Percentiles rank a stretch among this genome's conserved stretches.
Evolutionary conservation across 2,888 invertebrate species (phyloP).

Genomic region (Plagodis dolabraria): DNA sequence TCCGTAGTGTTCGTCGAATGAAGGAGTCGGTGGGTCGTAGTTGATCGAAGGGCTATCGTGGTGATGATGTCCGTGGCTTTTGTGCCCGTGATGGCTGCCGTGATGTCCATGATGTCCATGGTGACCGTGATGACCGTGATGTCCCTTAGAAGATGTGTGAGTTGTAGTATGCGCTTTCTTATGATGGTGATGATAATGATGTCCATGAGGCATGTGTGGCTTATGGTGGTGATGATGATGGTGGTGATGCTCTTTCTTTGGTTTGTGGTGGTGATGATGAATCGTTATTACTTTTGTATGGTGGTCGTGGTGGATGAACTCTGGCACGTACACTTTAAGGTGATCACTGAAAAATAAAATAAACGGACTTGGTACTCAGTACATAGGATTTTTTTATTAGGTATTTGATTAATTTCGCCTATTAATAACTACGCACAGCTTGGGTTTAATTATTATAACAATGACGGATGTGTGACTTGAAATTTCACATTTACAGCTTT

Average conservation of each 20-base stretch:
- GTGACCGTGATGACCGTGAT: conserved; percentile 49
- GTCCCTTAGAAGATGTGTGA: conserved; percentile 59
- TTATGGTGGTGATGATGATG: conserved; percentile 64
- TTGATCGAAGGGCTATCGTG: conserved; percentile 54
- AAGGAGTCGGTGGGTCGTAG: conserved; percentile 55
- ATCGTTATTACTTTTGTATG: conserved; percentile 86
- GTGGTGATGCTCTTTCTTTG: conserved; percentile 77
- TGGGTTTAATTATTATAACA: not conserved
- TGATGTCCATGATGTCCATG: conserved; percentile 46
- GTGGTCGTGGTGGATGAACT: conserved; percentile 84
- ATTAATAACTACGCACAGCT: conserved; percentile 1
- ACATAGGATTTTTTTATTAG: not conserved
- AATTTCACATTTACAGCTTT: too few species aligned
- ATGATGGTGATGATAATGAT: conserved; percentile 68
- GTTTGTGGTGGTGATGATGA: conserved; percentile 80
- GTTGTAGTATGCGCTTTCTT: conserved; percentile 64
- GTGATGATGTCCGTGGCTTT: conserved; percentile 54
- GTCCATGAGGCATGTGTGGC: conserved; percentile 57
- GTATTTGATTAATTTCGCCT: not conserved
- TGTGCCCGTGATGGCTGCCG: conserved; percentile 41
- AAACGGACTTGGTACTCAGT: conserved; percentile 3
- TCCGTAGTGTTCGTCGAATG: conserved; percentile 63
- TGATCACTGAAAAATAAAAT: conserved; percentile 77
- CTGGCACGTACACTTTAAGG: conserved; percentile 84
- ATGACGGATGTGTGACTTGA: too few species aligned